Evolutionary conservation across 92 coral and sea anemone species (phyloP).

Genomic region (Pocillopora meandrina): DNA sequence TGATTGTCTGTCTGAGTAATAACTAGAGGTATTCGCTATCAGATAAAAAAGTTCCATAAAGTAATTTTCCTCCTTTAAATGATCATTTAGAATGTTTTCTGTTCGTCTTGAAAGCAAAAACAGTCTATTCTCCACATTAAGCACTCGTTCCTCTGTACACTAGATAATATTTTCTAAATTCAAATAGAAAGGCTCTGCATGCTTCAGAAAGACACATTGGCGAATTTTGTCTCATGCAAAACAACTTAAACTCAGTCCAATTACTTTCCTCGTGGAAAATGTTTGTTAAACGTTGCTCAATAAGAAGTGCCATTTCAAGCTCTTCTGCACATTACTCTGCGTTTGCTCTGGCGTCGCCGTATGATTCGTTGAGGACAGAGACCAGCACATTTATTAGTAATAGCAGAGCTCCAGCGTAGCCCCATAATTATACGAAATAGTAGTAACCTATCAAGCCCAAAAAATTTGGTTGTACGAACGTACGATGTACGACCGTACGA

Average conservation of each 20-base stretch:
- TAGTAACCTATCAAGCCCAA: too few relatives aligned
- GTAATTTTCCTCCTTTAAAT: neutral
- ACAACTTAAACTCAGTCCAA: neutral
- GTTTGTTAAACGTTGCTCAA: neutral
- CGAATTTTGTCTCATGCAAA: neutral
- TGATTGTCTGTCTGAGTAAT: too few relatives aligned
- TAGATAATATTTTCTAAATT: neutral
- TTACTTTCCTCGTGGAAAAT: neutral
- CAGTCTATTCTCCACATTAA: neutral
- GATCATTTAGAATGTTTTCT: neutral
- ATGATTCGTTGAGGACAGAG: slow-evolving; percentile 42
- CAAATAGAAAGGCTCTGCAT: slow-evolving; percentile 11
- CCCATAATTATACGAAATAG: too few relatives aligned
- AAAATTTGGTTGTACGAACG: too few relatives aligned
- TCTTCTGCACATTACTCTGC: slow-evolving; percentile 20
- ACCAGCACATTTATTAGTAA: slow-evolving; percentile 36
- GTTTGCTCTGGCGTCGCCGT: slow-evolving; percentile 11
- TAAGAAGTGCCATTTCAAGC: slow-evolving; percentile 43
- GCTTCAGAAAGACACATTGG: slow-evolving; percentile 6
- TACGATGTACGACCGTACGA: too few relatives aligned
- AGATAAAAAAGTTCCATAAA: neutral
- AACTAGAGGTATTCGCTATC: neutral
- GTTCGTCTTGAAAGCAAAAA: neutral
- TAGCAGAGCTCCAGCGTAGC: neutral
- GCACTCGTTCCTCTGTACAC: neutral